phyloP scores from a whole-genome alignment of 2,888 invertebrate species.

The Sinelater perroti region DNA sequence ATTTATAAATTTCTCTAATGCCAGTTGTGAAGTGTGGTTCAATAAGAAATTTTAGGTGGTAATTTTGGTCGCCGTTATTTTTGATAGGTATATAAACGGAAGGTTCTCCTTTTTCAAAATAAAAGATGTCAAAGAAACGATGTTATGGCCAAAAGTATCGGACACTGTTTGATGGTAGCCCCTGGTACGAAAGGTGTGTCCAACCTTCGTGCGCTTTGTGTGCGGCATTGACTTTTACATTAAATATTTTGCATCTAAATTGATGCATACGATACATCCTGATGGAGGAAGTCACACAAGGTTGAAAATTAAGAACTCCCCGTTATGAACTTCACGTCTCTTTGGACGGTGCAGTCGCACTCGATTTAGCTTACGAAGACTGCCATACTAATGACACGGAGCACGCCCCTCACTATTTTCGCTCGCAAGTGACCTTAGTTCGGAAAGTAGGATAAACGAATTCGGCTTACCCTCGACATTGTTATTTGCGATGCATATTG shows the following conservation, averaged over 20 bases:
- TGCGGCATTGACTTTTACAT: constrained; percentile 26
- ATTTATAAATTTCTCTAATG: too few species aligned
- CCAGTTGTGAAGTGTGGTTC: too few species aligned
- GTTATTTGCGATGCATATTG: too few species aligned
- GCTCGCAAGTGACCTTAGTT: constrained; percentile 17
- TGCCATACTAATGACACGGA: constrained; percentile 7
- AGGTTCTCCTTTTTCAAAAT: too few species aligned
- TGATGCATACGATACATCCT: constrained; percentile 23
- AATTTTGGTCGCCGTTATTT: too few species aligned
- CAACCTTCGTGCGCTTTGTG: constrained; percentile 15
- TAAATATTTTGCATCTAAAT: constrained; percentile 24
- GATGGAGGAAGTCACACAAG: constrained; percentile 26
- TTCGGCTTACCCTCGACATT: constrained; percentile 19
- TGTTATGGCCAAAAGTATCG: too few species aligned
- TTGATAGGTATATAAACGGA: too few species aligned
- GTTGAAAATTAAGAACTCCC: constrained; percentile 19
- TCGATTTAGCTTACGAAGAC: too few species aligned
- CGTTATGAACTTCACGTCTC: constrained; percentile 1
- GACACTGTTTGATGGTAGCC: too few species aligned
- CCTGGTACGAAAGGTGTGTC: constrained; percentile 16
- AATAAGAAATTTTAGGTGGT: too few species aligned
- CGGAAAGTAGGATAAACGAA: constrained; percentile 28
- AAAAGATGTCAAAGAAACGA: too few species aligned
- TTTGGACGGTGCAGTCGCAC: too few species aligned
- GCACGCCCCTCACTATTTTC: constrained; percentile 25